Conservation (phyloP, 1,140 invertebrate species). For the Rhyacophila brunnea region DNA sequence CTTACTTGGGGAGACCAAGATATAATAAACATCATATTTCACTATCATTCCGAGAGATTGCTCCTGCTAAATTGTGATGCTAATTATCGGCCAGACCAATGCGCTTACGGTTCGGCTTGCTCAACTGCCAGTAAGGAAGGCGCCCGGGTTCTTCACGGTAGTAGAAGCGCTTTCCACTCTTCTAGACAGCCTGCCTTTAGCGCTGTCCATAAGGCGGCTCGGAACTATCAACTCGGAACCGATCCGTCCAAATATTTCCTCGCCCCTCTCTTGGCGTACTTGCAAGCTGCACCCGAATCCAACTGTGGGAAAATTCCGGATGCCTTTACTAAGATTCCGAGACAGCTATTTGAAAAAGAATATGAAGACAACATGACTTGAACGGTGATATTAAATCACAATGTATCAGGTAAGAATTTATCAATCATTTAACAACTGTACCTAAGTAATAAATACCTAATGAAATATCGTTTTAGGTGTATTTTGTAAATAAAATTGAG, state of each 20-base stretch:
- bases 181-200: slow-evolving; percentile 83
- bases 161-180: slow-evolving; percentile 79
- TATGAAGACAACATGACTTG: neutral
- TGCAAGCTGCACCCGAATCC: slow-evolving; percentile 21
- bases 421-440: too few relatives aligned
- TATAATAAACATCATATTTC: slow-evolving; percentile 94
- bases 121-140: slow-evolving; percentile 72
- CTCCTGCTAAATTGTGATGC: slow-evolving; percentile 82
- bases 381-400: neutral
- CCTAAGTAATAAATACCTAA: too few relatives aligned
- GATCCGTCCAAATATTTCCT: slow-evolving; percentile 31
- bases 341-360: slow-evolving; percentile 8
- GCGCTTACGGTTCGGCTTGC: slow-evolving; percentile 90
- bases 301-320: slow-evolving; percentile 32
- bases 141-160: slow-evolving; percentile 85
- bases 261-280: slow-evolving; percentile 13
- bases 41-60: slow-evolving; percentile 82
- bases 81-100: slow-evolving; percentile 93
- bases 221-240: slow-evolving; percentile 27
- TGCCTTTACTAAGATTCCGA: slow-evolving; percentile 26
- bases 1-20: slow-evolving; percentile 98
- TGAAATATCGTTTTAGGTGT: too few relatives aligned
- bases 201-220: slow-evolving; percentile 38
- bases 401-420: too few relatives aligned
- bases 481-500: too few relatives aligned